Conservation (phyloP, 2,113 vertebrate genomes). For the Empidonax alnorum region DNA sequence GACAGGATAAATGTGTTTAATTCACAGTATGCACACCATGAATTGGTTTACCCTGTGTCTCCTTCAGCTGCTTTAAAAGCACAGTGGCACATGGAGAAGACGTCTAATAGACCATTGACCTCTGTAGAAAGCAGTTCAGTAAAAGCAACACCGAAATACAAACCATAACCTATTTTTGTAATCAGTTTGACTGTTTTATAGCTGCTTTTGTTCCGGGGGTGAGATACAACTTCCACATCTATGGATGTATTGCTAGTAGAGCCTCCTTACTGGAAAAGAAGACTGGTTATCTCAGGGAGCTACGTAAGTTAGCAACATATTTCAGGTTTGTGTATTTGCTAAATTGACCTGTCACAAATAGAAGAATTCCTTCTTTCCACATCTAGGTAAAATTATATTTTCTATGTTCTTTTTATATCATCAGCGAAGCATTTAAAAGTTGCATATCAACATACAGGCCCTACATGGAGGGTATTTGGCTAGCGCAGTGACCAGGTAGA, state of each 20-base stretch:
- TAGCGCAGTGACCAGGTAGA: neutral
- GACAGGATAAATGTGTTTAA: neutral
- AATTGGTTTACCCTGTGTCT: neutral
- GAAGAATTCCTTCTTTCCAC: neutral
- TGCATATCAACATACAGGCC: neutral
- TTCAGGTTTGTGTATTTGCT: neutral
- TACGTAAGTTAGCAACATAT: conserved; percentile 39
- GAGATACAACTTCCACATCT: conserved; percentile 62
- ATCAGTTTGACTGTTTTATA: neutral
- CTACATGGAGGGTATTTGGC: neutral
- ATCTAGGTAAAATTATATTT: neutral
- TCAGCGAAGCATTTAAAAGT: neutral
- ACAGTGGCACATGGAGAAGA: neutral
- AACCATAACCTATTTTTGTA: neutral
- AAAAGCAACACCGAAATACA: neutral
- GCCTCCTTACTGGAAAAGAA: conserved; percentile 51
- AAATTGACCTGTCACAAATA: neutral
- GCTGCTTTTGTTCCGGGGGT: conserved; percentile 56
- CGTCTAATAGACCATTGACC: neutral
- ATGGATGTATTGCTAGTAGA: conserved; percentile 38
- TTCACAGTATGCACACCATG: neutral
- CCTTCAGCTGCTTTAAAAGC: neutral
- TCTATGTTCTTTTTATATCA: neutral
- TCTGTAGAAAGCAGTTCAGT: neutral
- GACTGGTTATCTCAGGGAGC: conserved; percentile 62